These are phyloP conservation scores for Anguilla obscura DNA, from an alignment of 2,797 vertebrate genomes.

Conservation along the genomic window DNA sequence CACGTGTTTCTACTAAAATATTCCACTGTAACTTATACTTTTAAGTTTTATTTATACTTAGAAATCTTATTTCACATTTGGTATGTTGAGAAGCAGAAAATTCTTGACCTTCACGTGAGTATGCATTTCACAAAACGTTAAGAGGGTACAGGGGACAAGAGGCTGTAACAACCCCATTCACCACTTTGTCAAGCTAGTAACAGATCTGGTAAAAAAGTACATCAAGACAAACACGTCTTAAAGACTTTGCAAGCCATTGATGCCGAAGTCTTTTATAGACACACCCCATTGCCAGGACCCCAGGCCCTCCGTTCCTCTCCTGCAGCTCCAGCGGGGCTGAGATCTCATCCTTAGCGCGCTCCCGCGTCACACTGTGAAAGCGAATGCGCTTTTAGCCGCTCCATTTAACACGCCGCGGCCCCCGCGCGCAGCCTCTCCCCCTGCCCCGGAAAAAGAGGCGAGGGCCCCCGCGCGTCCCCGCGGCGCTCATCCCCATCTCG, in stretches of 20 bases:
- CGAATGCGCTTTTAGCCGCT: constrained; percentile 28
- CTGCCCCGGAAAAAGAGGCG: not conserved
- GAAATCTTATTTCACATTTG: not conserved
- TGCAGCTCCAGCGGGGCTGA: constrained; percentile 1
- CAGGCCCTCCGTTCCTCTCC: not conserved
- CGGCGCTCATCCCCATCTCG: constrained; percentile 53
- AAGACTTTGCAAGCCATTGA: not conserved
- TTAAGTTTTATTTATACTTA: too few species aligned
- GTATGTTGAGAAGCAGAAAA: not conserved
- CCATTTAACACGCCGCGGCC: constrained; percentile 22
- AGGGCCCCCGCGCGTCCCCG: not conserved
- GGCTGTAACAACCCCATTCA: not conserved
- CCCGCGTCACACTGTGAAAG: not conserved
- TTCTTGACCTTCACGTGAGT: not conserved
- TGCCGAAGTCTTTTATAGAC: not conserved
- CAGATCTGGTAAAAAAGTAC: not conserved
- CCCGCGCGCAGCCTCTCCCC: not conserved
- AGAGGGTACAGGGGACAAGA: not conserved
- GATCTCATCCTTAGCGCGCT: constrained; percentile 3
- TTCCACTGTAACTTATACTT: not conserved
- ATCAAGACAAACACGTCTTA: not conserved
- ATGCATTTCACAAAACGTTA: not conserved
- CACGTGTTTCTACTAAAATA: not conserved
- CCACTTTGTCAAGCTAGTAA: not conserved
- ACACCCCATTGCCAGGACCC: not conserved